Conservation (phyloP, 2,888 invertebrate species). For the Polydrusus cervinus region DNA sequence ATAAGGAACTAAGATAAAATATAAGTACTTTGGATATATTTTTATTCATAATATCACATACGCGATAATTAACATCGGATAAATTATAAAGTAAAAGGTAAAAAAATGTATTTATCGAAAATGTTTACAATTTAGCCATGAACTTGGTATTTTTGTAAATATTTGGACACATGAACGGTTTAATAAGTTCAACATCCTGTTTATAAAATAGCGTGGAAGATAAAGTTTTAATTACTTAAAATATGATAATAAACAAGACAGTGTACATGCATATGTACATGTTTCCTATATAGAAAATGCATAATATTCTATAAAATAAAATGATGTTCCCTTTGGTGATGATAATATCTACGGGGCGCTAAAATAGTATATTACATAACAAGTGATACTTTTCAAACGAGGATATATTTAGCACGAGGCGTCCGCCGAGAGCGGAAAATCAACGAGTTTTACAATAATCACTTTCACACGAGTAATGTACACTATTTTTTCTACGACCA, state of each 20-base stretch:
- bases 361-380: too few relatives aligned
- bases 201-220: slow-evolving; percentile 32
- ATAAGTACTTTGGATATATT: neutral
- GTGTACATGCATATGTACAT: neutral
- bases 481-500: too few relatives aligned
- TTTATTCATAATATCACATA: neutral
- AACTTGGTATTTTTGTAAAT: slow-evolving; percentile 42
- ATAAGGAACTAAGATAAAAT: neutral
- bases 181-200: slow-evolving; percentile 44
- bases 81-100: neutral
- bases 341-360: too few relatives aligned
- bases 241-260: slow-evolving; percentile 36
- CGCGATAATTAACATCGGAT: slow-evolving; percentile 4
- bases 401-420: too few relatives aligned
- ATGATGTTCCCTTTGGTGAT: neutral
- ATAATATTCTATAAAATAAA: neutral
- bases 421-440: too few relatives aligned
- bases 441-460: too few relatives aligned
- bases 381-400: too few relatives aligned
- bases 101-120: slow-evolving; percentile 16
- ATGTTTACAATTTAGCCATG: slow-evolving; percentile 33
- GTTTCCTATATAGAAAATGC: neutral
- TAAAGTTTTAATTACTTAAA: slow-evolving; percentile 43
- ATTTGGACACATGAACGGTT: slow-evolving; percentile 38
- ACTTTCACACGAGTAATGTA: too few relatives aligned